Conservation (phyloP, 2,888 invertebrate species). For the Euplexia lucipara region DNA sequence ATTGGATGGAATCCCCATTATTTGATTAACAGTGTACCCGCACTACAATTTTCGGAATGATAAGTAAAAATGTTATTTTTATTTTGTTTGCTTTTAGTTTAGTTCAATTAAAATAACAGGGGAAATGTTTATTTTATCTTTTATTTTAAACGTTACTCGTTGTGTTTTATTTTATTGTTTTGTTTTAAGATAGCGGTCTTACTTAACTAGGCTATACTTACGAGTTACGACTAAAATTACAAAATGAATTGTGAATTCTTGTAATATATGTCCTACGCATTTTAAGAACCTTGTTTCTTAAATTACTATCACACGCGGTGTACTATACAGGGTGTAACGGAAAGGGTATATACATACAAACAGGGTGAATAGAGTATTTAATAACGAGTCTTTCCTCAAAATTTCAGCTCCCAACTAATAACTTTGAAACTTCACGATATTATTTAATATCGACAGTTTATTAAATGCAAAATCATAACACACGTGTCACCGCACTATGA, state of each 20-base stretch:
- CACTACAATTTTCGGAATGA: slow-evolving; percentile 20
- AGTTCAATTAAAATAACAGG: not conserved
- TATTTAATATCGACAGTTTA: too few relatives aligned
- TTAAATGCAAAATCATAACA: too few relatives aligned
- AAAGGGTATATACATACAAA: too few relatives aligned
- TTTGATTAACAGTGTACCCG: slow-evolving; percentile 52
- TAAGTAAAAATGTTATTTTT: slow-evolving; percentile 24
- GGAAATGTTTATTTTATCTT: not conserved
- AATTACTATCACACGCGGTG: slow-evolving; percentile 16
- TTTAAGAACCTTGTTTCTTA: slow-evolving; percentile 4
- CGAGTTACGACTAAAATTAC: not conserved
- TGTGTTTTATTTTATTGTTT: not conserved
- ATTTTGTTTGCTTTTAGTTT: not conserved
- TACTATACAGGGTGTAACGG: too few relatives aligned
- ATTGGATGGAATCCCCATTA: slow-evolving; percentile 65
- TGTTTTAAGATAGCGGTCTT: not conserved
- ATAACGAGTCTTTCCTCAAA: too few relatives aligned
- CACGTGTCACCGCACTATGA: too few relatives aligned
- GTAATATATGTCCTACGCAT: not conserved
- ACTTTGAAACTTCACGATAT: too few relatives aligned
- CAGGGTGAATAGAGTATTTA: too few relatives aligned
- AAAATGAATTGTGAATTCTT: not conserved
- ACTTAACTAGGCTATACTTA: too few relatives aligned
- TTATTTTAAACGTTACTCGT: not conserved
- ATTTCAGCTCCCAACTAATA: too few relatives aligned